Percentiles rank a stretch among this genome's conserved stretches.
These are phyloP conservation scores for Chiroxiphia lanceolata DNA, from an alignment of 2,797 vertebrate genomes.

Conservation along the genomic window DNA sequence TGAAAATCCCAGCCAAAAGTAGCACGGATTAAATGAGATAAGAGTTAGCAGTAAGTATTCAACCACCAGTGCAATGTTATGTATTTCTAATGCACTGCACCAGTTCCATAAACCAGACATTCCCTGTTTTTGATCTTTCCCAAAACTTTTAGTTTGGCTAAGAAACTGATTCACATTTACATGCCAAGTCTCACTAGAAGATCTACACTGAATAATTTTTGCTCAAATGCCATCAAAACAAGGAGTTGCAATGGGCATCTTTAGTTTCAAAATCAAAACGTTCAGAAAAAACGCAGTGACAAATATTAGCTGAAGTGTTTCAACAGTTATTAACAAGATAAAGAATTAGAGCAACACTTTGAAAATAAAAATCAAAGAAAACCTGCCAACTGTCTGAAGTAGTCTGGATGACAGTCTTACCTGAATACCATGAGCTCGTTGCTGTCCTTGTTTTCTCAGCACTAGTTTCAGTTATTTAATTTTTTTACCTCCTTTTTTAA, in stretches of 20 bases:
- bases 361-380: background rate
- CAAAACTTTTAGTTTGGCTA: background rate
- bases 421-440: background rate
- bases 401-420: background rate
- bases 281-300: background rate
- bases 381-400: background rate
- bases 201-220: background rate
- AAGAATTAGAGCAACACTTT: background rate
- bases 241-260: background rate
- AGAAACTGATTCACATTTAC: background rate
- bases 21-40: background rate
- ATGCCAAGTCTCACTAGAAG: background rate
- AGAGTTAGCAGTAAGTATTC: background rate
- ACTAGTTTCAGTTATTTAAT: background rate
- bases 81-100: background rate
- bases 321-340: background rate
- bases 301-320: background rate
- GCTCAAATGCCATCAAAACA: background rate
- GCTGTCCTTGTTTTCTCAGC: background rate
- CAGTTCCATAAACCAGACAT: background rate
- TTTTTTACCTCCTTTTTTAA: background rate
- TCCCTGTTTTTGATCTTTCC: background rate
- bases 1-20: background rate
- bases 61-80: background rate
- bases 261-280: background rate